phyloP scores from a whole-genome alignment of 2,797 vertebrate species.

The Orestias chungarensis region DNA sequence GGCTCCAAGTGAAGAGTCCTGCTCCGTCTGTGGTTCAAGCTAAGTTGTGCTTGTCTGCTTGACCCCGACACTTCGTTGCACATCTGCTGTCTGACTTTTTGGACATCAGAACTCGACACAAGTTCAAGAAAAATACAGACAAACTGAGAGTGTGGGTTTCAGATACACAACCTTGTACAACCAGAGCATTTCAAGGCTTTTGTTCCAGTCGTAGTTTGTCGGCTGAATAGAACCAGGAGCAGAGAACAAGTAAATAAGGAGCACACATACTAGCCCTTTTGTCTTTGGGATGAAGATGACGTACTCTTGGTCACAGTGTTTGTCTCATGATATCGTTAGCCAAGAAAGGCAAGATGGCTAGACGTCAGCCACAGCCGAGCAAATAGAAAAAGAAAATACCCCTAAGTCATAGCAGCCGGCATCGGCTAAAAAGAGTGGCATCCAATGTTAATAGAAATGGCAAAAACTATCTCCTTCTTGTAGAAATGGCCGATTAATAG shows the following conservation, averaged over 20 bases:
- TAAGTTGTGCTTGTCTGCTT: slow-evolving; percentile 59
- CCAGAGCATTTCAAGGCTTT: not conserved
- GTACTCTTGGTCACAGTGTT: slow-evolving; percentile 14
- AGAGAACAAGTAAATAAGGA: slow-evolving; percentile 11
- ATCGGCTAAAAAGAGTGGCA: too few species aligned
- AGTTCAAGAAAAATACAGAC: slow-evolving; percentile 14
- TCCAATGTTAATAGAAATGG: too few species aligned
- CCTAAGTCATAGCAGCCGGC: not conserved
- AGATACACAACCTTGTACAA: slow-evolving; percentile 31
- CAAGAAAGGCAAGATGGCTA: not conserved
- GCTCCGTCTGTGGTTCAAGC: slow-evolving; percentile 56
- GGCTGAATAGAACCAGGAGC: slow-evolving; percentile 11
- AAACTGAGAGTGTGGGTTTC: slow-evolving; percentile 12
- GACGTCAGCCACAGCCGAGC: not conserved
- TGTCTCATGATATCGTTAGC: slow-evolving; percentile 9
- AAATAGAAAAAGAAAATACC: not conserved
- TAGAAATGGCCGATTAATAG: too few species aligned
- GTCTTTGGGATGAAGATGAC: slow-evolving; percentile 13
- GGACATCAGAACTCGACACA: not conserved
- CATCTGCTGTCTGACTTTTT: slow-evolving; percentile 55
- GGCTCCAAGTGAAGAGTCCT: slow-evolving; percentile 50
- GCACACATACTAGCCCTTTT: slow-evolving; percentile 1
- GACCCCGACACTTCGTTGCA: slow-evolving; percentile 59
- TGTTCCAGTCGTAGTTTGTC: not conserved
- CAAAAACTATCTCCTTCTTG: too few species aligned